A percentile compares a stretch with the other conserved stretches of the same genome.
phyloP scores from a whole-genome alignment of 2,888 invertebrate genomes.

The Himalopsyche kuldschensis region DNA sequence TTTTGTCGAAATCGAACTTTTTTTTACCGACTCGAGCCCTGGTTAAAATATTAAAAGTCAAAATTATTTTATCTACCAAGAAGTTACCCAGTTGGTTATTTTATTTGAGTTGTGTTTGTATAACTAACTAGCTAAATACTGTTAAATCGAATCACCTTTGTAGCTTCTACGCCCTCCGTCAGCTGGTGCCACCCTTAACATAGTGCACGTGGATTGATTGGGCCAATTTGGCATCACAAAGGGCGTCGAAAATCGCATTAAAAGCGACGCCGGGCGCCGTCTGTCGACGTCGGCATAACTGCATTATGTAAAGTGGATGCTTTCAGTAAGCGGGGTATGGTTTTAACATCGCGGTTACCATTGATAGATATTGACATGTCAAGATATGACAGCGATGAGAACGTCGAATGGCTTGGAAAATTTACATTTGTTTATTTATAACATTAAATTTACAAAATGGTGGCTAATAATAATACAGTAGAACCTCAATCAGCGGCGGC shows the following conservation, averaged over 20 bases:
- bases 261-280: constrained; percentile 53
- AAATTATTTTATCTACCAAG: too few species aligned
- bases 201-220: constrained; percentile 64
- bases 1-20: too few species aligned
- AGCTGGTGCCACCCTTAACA: constrained; percentile 56
- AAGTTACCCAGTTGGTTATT: too few species aligned
- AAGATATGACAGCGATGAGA: background rate
- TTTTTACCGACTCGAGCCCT: too few species aligned
- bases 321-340: background rate
- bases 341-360: background rate
- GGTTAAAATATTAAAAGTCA: too few species aligned
- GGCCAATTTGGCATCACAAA: constrained; percentile 59
- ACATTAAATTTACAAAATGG: too few species aligned
- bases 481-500: too few species aligned
- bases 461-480: too few species aligned
- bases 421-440: too few species aligned
- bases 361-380: background rate
- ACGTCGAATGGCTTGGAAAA: too few species aligned
- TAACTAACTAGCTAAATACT: background rate
- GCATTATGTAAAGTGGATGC: constrained; percentile 28
- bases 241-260: constrained; percentile 58
- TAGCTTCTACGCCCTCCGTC: background rate
- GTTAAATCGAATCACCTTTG: background rate
- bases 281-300: constrained; percentile 5
- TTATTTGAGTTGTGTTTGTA: background rate